Evolutionary conservation across 2,113 vertebrate species (phyloP), one percentile per base, ranked within the genome.

Genomic region (Thymallus thymallus): DNA sequence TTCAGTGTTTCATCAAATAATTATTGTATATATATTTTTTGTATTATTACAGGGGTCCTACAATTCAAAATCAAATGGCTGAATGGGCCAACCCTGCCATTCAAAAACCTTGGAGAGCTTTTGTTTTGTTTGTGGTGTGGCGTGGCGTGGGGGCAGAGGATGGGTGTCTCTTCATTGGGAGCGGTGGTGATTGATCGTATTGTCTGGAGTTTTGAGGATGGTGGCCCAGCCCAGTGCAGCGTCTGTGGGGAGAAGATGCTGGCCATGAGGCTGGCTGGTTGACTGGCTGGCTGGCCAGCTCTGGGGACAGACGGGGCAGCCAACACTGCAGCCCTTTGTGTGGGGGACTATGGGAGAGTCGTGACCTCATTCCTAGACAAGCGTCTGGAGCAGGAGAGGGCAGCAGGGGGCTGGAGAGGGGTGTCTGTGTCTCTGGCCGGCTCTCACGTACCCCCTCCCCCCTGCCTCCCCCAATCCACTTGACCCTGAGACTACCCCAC

Each of bases 321-420:
- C 72, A 9, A 41, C 35, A 41, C 35, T 41, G 9, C 35, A 41
- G 9, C 9, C 35, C 35, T 81, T 74, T 81, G 45, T 30, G 68
- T 26, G 23, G 22, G 68, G 68, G 68, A 29, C 23, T 69, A 56
- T 80, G 75, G 73, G 73, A 75, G 79, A 65, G 70, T 48, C 12
- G 30, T 86, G 79, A 86, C 84, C 84, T 84, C 82, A 74, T 81
- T 81, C 77, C 75, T 81, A 86, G 81, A 84, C 74, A 74, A 80
- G 70, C 68, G 35, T 75, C 78, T 80, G n/a, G 76, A 74, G 79
- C 73, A 26, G 41, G 35, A 41, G 35, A 41, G 35, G 35, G 35
- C 35, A 41, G 9, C 35, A 46, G 18, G 16, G 63, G 29, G 63
- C 22, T 24, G 45, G 7, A 6, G 72, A 18, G 24, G 10, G n/a